These are phyloP conservation scores for Drosophila anomalata DNA, from an alignment of 2,888 invertebrate genomes.

Conservation along the genomic window DNA sequence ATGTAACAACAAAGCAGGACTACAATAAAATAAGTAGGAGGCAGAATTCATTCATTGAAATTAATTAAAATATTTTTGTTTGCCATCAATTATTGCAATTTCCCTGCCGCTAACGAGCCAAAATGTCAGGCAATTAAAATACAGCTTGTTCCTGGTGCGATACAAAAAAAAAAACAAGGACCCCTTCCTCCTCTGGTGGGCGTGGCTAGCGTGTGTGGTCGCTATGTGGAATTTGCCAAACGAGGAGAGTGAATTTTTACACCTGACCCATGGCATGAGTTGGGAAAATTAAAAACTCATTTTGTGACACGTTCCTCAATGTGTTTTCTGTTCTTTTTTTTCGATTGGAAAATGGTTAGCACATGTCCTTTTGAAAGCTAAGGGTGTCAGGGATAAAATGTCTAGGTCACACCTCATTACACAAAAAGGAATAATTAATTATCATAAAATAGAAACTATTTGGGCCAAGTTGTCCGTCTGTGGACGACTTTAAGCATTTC, in stretches of 20 bases:
- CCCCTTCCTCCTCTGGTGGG: slow-evolving; percentile 2
- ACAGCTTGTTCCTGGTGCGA: slow-evolving; percentile 13
- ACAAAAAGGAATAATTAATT: slow-evolving; percentile 38
- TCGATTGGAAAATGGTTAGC: slow-evolving; percentile 41
- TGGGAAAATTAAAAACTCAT: slow-evolving; percentile 74
- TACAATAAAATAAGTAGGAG: slow-evolving; percentile 3
- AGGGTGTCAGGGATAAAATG: slow-evolving; percentile 30
- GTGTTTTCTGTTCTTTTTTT: slow-evolving; percentile 14
- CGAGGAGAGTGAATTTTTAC: slow-evolving; percentile 64
- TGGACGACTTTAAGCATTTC: slow-evolving; percentile 12
- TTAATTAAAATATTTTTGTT: slow-evolving; percentile 65
- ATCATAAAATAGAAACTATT: slow-evolving; percentile 15
- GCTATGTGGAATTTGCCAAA: slow-evolving; percentile 38
- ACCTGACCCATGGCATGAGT: slow-evolving; percentile 54
- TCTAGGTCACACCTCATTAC: slow-evolving; percentile 66
- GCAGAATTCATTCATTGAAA: slow-evolving; percentile 56
- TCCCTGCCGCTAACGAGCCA: slow-evolving; percentile 65
- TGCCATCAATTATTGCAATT: slow-evolving; percentile 71
- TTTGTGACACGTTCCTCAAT: slow-evolving; percentile 56
- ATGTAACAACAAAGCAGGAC: neutral
- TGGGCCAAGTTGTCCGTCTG: neutral
- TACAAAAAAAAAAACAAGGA: neutral
- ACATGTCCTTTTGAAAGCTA: slow-evolving; percentile 51
- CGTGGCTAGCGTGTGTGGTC: slow-evolving; percentile 50
- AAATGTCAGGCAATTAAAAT: slow-evolving; percentile 63